Evolutionary conservation across 2,888 invertebrate genomes (phyloP), one percentile per base, ranked within the genome.

Genomic region (Camponotus fellah): DNA sequence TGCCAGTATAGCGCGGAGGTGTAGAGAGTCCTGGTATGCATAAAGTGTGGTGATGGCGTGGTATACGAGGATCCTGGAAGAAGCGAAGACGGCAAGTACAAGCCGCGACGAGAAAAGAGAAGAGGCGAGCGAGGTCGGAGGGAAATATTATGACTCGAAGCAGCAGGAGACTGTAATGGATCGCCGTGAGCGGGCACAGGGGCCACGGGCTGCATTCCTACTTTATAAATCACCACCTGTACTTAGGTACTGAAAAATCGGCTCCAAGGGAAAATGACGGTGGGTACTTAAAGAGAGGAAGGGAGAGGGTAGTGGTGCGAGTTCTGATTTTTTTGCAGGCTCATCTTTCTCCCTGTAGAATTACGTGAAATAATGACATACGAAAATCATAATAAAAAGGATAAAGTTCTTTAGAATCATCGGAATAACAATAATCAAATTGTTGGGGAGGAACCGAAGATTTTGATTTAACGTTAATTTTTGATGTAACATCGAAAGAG

Each of bases 121-220:
- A 17, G 56, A 9, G 34, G 10, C 49, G 76, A 53, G 69, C 17
- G 43, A n/a, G 76, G 26, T 58, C 65, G 89, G 75, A 83, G 87
- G 88, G 86, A 90, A 91, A 91, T 92, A 91, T 90, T 90, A 91
- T 91, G 92, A 91, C 89, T 91, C 85, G 90, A 83, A 91, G 86
- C 91, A 88, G 89, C 86, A 85, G 88, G 89, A 87, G 86, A 83
- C 82, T 86, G 90, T 89, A 92, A 92, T 92, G 90, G 92, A 93
- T 93, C 89, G 90, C 87, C 86, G 84, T 86, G 91, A 91, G 85
- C 89, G 80, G 85, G 86, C 65, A 83, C 80, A 86, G 79, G 82
- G 72, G 84, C 84, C 80, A 85, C 74, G 58, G 83, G 87, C 85
- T 89, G 90, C 91, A 89, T 89, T 90, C 86, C 89, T 90, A 90